Evolutionary conservation across 2,113 vertebrate genomes (phyloP), one percentile per base, ranked within the genome.

Genomic region (Campylomormyrus tamandua): DNA sequence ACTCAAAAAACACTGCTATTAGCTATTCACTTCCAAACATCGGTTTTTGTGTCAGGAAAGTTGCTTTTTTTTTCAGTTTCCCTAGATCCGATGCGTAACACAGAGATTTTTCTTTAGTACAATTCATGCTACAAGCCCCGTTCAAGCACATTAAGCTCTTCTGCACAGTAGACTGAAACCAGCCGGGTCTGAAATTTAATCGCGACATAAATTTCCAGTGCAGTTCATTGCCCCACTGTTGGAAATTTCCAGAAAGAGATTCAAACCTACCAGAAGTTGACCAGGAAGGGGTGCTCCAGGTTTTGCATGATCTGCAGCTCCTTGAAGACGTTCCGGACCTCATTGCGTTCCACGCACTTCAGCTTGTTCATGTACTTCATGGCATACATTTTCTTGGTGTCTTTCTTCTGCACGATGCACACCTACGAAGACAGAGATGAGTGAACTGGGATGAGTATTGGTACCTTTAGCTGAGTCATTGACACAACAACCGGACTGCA

Each of bases 281-380:
- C 99, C 48, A 99, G 94, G 92, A 99, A 99, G 2, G 98, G 98
- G 27, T 99, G 99, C 48, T 99, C 98, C 31, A 99, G 95, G 35
- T 97, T 97, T 93, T 99, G 97, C 99, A 99, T 98, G 92, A 99
- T 99, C 96, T 99, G 98, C 88, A 99, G 95, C 92, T 99, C 99
- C 91, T 99, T 99, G 93, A 99, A 96, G 90, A 99, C 98, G 0
- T 99, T 99, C 56, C 97, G 96, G 90, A 99, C 98, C 96, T 99
- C 99, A 0, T 99, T 99, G 1, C 98, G 96, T 90, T 99, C 98
- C 91, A 99, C 96, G 0, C 99, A 99, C 90, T 98, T 98, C 0
- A 97, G 96, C 93, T 99, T 99, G 93, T 99, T 99, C 99, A 99
- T 97, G 92, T 99, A 99, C 94, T 99, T 99, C 99, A 99, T 99